Base-by-base conservation (phyloP, 1,140 invertebrate genomes). In the Lasioglossum baleicum region DNA sequence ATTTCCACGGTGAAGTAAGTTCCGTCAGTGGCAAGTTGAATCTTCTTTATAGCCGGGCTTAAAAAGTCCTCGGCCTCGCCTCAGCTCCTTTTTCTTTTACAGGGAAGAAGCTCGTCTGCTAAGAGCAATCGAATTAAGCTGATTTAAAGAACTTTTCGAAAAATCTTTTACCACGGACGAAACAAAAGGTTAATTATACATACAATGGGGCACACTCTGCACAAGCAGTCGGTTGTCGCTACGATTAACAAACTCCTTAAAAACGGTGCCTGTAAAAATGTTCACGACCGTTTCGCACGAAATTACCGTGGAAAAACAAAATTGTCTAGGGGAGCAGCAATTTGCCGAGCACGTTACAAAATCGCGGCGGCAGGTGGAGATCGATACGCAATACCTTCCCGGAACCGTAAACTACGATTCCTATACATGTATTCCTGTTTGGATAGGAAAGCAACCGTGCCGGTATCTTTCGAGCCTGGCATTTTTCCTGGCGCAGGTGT, bases 311-410 rank as follows among this genome's bases (percentile, higher is more conserved):
- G 48, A 72, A 72, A 75, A 82, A 79, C 68, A 79, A 85, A 75
- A 85, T 78, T 26, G 56, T 48, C 44, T 48, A 48, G 8, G 51
- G 67, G 69, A 69, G 15, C 66, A 75, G 66, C 79, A 82, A 85
- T 86, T 26, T 72, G 79, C 74, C 22, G 44, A 7, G 61, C n/a
- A 56, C 48, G 31, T 51, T 67, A 40, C 44, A 40, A 72, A 66
- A 72, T 48, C 70, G 56, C 58, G 75, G 48, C 15, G 66, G 48
- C 56, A 85, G 83, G 84, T 86, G 85, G 74, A 70, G 64, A 44
- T 42, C 69, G 58, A 60, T 61, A 68, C 17, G 66, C 61, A 63
- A 74, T 67, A 67, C 61, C 72, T 76, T 82, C 53, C 75, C n/a
- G 79, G 75, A 85, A 85, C 79, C 20, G 22, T 35, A 61, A 60